A percentile compares a stretch with the other conserved stretches of the same genome.
phyloP scores from a whole-genome alignment of 2,797 vertebrate species.

The Cottoperca gobio region DNA sequence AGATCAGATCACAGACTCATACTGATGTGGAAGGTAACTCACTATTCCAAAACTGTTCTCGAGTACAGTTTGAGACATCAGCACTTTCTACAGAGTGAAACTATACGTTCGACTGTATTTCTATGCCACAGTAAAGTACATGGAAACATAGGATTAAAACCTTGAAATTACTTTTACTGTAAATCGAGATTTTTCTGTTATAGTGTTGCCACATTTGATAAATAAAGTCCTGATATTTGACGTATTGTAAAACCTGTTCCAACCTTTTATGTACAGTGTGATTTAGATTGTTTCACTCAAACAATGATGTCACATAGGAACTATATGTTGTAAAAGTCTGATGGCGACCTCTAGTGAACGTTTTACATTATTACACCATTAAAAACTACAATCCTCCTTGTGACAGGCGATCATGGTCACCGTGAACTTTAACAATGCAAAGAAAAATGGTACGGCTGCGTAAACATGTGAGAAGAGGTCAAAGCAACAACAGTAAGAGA shows the following conservation, averaged over 20 bases:
- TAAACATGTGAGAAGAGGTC: neutral
- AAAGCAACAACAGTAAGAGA: neutral
- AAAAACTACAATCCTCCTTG: neutral
- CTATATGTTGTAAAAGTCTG: neutral
- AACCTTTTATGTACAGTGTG: neutral
- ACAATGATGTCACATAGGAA: neutral
- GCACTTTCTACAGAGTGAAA: neutral
- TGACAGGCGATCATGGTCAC: neutral
- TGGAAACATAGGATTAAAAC: neutral
- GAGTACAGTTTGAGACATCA: neutral
- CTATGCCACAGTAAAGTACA: neutral
- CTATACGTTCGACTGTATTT: neutral
- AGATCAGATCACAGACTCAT: neutral
- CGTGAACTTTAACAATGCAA: neutral
- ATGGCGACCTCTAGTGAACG: conserved; percentile 42
- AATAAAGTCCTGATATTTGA: neutral
- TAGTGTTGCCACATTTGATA: neutral
- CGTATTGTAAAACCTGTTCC: neutral
- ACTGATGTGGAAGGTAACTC: neutral
- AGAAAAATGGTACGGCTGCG: neutral
- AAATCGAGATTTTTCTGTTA: neutral
- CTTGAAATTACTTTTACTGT: neutral
- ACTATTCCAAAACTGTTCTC: neutral
- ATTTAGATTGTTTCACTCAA: neutral
- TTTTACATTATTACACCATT: conserved; percentile 1